Evolutionary conservation across 2,113 vertebrate genomes (phyloP), one percentile per base, ranked within the genome.

Genomic region (Leucoraja erinaceus): DNA sequence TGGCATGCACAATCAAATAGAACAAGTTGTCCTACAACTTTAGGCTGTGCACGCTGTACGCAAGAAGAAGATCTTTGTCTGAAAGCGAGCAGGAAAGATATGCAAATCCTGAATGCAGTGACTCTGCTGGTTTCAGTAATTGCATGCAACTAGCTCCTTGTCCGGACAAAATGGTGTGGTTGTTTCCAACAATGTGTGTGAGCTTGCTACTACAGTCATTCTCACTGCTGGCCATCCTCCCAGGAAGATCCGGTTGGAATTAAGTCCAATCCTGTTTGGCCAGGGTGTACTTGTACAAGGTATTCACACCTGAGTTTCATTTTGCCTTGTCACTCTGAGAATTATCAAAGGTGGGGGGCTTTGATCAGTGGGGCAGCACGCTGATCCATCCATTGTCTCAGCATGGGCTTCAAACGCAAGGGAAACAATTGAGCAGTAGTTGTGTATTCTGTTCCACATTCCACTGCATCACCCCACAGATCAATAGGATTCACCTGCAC

Each of bases 261-360:
- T 88, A 88, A 88, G 12, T 88, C 83, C 31, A 88, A 88, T 88
- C 83, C 83, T 88, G 83, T 88, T 66, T 88, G 59, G 59, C 83
- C 83, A 63, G 59, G 14, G 56, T 86, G 25, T 25, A 14, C n/a
- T 63, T 33, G 59, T 88, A 63, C 12, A 88, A 63, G 59, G 14
- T 59, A 88, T 31, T 88, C 83, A 61, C 83, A 86, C 61, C 83
- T 88, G 83, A n/a, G 63, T 28, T 88, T 88, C 83, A 88, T 88
- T 88, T 63, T 88, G 28, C 59, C 31, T 88, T 63, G 59, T 88
- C 59, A 31, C 83, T 88, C 59, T 59, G 18, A 88, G 28, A 31
- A 88, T 59, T n/a, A 88, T 88, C 83, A 88, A 88, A 88, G 56
- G 12, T 11, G 81, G 59, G 63, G 14, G 63, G 59, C 83, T 88